These are phyloP conservation scores for Scolopax mira DNA, from an alignment of 2,113 vertebrate genomes.

Conservation along the genomic window DNA sequence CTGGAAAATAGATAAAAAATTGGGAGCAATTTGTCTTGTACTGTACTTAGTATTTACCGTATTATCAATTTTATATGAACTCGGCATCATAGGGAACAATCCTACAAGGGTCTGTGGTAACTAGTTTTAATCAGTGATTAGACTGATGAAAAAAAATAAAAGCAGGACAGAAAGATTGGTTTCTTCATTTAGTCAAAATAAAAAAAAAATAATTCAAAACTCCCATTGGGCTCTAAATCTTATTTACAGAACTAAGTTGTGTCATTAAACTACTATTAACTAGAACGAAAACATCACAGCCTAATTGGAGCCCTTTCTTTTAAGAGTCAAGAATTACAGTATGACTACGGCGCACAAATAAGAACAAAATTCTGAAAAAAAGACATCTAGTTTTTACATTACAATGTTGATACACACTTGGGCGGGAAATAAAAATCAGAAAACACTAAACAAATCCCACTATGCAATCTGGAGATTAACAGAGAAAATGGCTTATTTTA, in stretches of 20 bases:
- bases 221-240: constrained; percentile 64
- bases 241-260: constrained; percentile 68
- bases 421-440: constrained; percentile 1
- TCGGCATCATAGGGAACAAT: constrained; percentile 92
- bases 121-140: constrained; percentile 66
- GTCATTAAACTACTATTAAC: constrained; percentile 57
- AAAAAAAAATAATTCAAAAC: constrained; percentile 62
- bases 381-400: constrained; percentile 57
- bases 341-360: constrained; percentile 47
- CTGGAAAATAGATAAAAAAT: constrained; percentile 92
- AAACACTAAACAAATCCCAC: constrained; percentile 72
- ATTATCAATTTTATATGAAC: constrained; percentile 90
- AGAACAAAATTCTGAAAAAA: constrained; percentile 61
- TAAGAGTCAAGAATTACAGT: constrained; percentile 59
- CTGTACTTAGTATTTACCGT: constrained; percentile 86
- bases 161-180: constrained; percentile 32
- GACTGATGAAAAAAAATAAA: constrained; percentile 41
- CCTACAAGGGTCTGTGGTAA: constrained; percentile 81
- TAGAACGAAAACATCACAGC: constrained; percentile 60
- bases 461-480: constrained; percentile 72
- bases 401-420: constrained; percentile 49
- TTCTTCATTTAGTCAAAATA: constrained; percentile 73
- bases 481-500: constrained; percentile 83
- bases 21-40: constrained; percentile 83
- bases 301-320: constrained; percentile 73